phyloP scores from a whole-genome alignment of 2,113 vertebrate genomes.

The Malurus alboscapulatus region DNA sequence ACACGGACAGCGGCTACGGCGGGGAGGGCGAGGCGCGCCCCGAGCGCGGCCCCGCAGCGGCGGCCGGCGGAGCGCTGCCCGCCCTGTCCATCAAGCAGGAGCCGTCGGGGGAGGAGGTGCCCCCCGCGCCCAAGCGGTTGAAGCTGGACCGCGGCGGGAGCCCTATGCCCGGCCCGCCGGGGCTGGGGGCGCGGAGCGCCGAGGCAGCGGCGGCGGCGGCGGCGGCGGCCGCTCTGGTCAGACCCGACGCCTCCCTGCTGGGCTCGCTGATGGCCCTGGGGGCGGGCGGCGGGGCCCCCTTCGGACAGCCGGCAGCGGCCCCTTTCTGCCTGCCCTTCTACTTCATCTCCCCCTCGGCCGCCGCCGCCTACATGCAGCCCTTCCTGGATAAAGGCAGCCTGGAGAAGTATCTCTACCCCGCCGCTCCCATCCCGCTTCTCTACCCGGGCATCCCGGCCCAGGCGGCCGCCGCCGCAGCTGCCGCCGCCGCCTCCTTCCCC shows the following conservation, averaged over 20 bases:
- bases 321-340: constrained; percentile 94
- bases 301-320: constrained; percentile 81
- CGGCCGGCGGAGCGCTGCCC: neutral
- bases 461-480: too few species aligned
- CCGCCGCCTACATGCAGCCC: constrained; percentile 86
- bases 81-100: too few species aligned
- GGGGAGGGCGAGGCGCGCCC: constrained; percentile 84
- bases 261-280: constrained; percentile 88
- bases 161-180: neutral
- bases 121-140: too few species aligned
- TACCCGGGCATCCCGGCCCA: too few species aligned
- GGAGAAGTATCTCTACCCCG: constrained; percentile 50
- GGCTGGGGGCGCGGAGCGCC: neutral
- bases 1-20: constrained; percentile 96
- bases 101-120: too few species aligned
- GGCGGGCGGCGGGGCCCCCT: constrained; percentile 67
- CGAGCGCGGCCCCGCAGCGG: constrained; percentile 39
- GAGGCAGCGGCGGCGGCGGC: constrained; percentile 21
- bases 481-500: too few species aligned
- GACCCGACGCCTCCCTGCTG: constrained; percentile 81
- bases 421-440: too few species aligned
- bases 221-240: constrained; percentile 7
- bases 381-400: constrained; percentile 85
- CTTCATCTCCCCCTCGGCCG: constrained; percentile 83
- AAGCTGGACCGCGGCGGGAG: too few species aligned